These are phyloP conservation scores for Lepilemur ruficaudatus DNA, from an alignment of 2,797 vertebrate genomes.

Conservation along the genomic window DNA sequence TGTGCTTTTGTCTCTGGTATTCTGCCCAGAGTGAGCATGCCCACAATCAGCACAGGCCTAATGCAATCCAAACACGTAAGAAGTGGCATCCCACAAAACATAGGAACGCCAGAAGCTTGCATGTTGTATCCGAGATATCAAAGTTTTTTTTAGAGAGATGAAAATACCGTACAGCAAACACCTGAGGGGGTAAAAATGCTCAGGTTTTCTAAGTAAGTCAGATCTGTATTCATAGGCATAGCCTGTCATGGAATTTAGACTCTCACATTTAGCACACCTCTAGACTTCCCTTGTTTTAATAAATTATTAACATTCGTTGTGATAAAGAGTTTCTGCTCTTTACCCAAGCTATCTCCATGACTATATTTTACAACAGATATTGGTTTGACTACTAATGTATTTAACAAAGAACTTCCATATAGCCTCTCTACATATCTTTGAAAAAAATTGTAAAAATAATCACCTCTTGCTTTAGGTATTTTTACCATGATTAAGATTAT, in stretches of 20 bases:
- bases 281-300: not conserved
- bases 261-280: not conserved
- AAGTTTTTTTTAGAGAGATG: not conserved
- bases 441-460: conserved; percentile 54
- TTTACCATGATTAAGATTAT: conserved; percentile 53
- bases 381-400: conserved; percentile 60
- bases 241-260: not conserved
- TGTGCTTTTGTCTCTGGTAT: conserved; percentile 7
- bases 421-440: not conserved
- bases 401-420: conserved; percentile 36
- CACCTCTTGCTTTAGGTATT: conserved; percentile 62
- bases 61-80: not conserved
- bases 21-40: conserved; percentile 1
- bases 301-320: not conserved
- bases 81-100: not conserved
- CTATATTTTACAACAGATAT: not conserved
- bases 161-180: not conserved
- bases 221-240: not conserved
- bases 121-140: conserved; percentile 5
- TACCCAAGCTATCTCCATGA: not conserved
- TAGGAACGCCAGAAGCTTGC: not conserved
- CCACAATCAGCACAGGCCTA: not conserved
- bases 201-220: not conserved
- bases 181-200: not conserved
- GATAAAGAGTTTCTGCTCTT: not conserved